A percentile compares a stretch with the other conserved stretches of the same genome.
phyloP scores from a whole-genome alignment of 2,888 invertebrate genomes.

The Dolichomitus sp. region DNA sequence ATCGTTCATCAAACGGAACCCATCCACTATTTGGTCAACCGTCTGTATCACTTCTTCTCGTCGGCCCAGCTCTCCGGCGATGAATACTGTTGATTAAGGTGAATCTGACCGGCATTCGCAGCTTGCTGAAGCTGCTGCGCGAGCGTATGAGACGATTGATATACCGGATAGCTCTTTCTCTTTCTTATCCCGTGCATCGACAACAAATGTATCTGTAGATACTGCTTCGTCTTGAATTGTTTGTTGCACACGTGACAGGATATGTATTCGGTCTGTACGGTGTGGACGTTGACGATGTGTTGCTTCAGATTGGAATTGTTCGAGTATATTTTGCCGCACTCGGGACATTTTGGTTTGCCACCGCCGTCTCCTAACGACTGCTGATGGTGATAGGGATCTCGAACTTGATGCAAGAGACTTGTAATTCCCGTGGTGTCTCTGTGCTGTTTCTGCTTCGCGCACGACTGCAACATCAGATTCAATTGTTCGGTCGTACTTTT shows the following conservation, averaged over 20 bases:
- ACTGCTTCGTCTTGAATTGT: slow-evolving; percentile 91
- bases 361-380: slow-evolving; percentile 54
- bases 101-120: slow-evolving; percentile 74
- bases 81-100: slow-evolving; percentile 72
- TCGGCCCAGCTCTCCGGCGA: slow-evolving; percentile 78
- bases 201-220: slow-evolving; percentile 90
- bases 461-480: slow-evolving; percentile 82
- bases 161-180: slow-evolving; percentile 87
- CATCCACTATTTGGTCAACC: slow-evolving; percentile 46
- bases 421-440: slow-evolving; percentile 69
- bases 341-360: slow-evolving; percentile 89
- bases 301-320: slow-evolving; percentile 91
- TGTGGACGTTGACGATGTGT: slow-evolving; percentile 91
- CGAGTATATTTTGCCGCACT: slow-evolving; percentile 90
- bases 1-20: slow-evolving; percentile 34
- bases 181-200: slow-evolving; percentile 90
- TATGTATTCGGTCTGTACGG: slow-evolving; percentile 88
- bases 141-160: slow-evolving; percentile 79
- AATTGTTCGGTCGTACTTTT: slow-evolving; percentile 76
- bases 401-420: slow-evolving; percentile 69
- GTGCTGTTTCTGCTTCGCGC: slow-evolving; percentile 83
- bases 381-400: slow-evolving; percentile 69
- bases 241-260: slow-evolving; percentile 90
- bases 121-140: slow-evolving; percentile 72
- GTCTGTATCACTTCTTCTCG: slow-evolving; percentile 76